These are phyloP conservation scores for Craterocephalus amniculus DNA, from an alignment of 2,797 vertebrate genomes.

Conservation along the genomic window DNA sequence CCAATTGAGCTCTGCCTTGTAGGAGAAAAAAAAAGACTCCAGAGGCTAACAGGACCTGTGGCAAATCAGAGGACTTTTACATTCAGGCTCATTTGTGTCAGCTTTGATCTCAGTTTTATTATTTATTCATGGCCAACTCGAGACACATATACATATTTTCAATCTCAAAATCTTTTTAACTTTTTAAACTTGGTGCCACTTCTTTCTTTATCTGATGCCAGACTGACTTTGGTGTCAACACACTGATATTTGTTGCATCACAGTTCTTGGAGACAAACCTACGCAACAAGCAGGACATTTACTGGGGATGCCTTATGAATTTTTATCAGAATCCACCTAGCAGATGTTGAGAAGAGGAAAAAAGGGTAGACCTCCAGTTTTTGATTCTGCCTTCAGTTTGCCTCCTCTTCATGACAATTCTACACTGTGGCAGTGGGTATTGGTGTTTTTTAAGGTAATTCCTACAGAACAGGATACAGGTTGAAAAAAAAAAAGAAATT, in stretches of 20 bases:
- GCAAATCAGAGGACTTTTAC: slow-evolving; percentile 37
- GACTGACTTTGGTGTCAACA: not conserved
- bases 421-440: not conserved
- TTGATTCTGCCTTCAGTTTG: not conserved
- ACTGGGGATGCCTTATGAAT: too few species aligned
- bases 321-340: not conserved
- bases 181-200: too few species aligned
- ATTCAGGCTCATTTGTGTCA: slow-evolving; percentile 27
- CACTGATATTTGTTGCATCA: slow-evolving; percentile 3
- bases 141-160: not conserved
- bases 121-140: slow-evolving; percentile 39
- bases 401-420: not conserved
- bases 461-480: not conserved
- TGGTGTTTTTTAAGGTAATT: not conserved
- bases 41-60: slow-evolving; percentile 35
- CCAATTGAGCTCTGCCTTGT: slow-evolving; percentile 27
- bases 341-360: not conserved
- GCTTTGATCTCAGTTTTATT: slow-evolving; percentile 48
- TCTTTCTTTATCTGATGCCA: slow-evolving; percentile 8
- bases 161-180: slow-evolving; percentile 10
- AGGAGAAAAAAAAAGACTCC: slow-evolving; percentile 2
- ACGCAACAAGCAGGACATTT: not conserved
- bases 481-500: not conserved
- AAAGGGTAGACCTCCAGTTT: not conserved
- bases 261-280: not conserved